A percentile compares a stretch with the other conserved stretches of the same genome.
Evolutionary conservation across 2,113 vertebrate genomes (phyloP).

Genomic region (Melanotaenia duboulayi): DNA sequence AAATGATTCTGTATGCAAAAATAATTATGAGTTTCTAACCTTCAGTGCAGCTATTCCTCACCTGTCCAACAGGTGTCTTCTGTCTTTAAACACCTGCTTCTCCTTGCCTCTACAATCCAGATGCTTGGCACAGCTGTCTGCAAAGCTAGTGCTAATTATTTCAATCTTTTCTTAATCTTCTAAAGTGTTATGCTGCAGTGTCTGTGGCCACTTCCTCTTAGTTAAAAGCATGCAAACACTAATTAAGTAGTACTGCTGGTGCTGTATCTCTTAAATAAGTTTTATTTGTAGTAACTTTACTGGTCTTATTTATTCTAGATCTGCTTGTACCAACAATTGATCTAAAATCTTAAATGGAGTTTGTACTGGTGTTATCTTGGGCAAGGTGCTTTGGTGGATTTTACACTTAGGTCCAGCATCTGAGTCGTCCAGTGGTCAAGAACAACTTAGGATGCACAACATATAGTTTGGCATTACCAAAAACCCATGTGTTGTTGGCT

Average conservation of each 20-base stretch:
- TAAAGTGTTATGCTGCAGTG: constrained; percentile 27
- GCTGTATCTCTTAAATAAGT: no score
- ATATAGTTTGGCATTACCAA: constrained; percentile 17
- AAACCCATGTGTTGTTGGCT: constrained; percentile 6
- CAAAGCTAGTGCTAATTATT: constrained; percentile 40
- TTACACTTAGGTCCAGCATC: not conserved
- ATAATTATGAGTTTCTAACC: no score
- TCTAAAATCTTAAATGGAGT: not conserved
- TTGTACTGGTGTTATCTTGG: not conserved
- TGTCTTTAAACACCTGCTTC: not conserved
- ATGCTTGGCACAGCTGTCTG: constrained; percentile 39
- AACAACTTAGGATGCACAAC: not conserved
- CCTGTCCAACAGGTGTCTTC: constrained; percentile 39
- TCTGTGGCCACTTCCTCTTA: not conserved
- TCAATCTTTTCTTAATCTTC: no score
- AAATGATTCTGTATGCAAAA: no score
- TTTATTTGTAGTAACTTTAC: no score
- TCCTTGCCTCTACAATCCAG: no score
- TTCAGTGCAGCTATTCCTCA: constrained; percentile 1
- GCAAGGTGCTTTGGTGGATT: constrained; percentile 9
- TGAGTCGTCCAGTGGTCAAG: not conserved
- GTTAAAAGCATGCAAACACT: no score
- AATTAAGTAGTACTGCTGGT: no score
- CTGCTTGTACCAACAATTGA: no score
- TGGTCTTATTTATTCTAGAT: no score